Base-by-base conservation (phyloP, 2,113 vertebrate genomes). In the Rana temporaria region DNA sequence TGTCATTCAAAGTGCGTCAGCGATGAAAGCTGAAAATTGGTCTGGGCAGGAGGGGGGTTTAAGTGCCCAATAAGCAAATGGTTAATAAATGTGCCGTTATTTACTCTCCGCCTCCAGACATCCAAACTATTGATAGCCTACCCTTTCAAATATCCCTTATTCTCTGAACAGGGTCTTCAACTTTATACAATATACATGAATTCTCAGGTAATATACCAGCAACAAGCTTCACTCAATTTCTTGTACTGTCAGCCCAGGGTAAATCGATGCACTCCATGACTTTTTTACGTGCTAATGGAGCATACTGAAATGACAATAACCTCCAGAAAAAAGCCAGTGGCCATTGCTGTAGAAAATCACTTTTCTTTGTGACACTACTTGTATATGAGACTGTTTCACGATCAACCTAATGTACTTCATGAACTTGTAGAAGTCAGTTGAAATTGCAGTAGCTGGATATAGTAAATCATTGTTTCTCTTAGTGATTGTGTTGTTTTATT, bases 201-300 rank as follows among this genome's bases (percentile, higher is more conserved):
- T 11, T 11, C 4, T 19, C 7, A 56, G 55, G 19, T 74, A 26
- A 64, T 64, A 18, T 19, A 7, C 68, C 76, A 78, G 56, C 48
- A 85, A 86, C 64, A 86, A 88, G 84, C 79, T 82, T 15, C 4
- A 12, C 75, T 85, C 84, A n/a, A 18, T 86, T 87, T 86, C 84
- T 79, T 84, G 74, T 82, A n/a, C 67, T 87, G 88, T 84, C 89
- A 86, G 73, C 53, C 69, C 57, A 84, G 62, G 60, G 69, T 38
- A 85, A 89, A 86, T 78, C 84, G 84, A 87, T 85, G 84, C 85
- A 75, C 85, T 91, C 88, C 87, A 90, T 86, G 87, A 86, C 85
- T 85, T 79, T 56, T 3, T 0, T 5, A n/a, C 48, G 18, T 0
- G 26, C 19, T 56, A 81, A 86, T 84, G 78, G 17, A 59, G 72